Evolutionary conservation across 2,113 vertebrate genomes (phyloP).

Genomic region (Fregetta grallaria): DNA sequence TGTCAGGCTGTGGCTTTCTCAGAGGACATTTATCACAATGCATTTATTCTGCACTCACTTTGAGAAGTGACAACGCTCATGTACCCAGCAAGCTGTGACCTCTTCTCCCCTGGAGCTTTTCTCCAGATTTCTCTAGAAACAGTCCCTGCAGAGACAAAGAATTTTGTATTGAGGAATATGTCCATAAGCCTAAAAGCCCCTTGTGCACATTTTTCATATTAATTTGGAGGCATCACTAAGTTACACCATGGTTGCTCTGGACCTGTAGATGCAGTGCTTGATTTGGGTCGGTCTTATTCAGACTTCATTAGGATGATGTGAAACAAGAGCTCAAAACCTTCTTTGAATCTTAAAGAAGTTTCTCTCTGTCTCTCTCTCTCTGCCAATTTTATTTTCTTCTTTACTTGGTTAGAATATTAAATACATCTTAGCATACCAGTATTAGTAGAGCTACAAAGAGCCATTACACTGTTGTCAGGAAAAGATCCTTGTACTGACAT

Average conservation of each 20-base stretch:
- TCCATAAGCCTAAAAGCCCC: background rate
- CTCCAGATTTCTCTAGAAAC: background rate
- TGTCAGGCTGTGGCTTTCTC: background rate
- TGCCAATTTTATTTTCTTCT: background rate
- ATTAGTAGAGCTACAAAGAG: background rate
- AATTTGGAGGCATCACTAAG: background rate
- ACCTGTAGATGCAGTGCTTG: background rate
- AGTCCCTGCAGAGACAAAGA: background rate
- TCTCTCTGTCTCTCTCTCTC: background rate
- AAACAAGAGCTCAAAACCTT: background rate
- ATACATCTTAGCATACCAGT: background rate
- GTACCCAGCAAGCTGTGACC: background rate
- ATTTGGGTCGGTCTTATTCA: background rate
- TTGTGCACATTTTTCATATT: background rate
- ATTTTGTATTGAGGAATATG: background rate
- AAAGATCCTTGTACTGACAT: background rate
- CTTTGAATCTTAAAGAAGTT: background rate
- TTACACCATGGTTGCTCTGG: background rate
- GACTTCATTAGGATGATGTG: background rate
- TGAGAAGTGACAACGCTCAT: background rate
- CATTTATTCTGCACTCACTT: background rate
- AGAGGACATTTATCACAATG: background rate
- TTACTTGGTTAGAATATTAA: background rate
- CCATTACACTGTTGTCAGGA: rapidly evolving
- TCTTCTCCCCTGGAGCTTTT: background rate